Evolutionary conservation across 2,888 invertebrate species (phyloP).

Genomic region (Germaria angustata): DNA sequence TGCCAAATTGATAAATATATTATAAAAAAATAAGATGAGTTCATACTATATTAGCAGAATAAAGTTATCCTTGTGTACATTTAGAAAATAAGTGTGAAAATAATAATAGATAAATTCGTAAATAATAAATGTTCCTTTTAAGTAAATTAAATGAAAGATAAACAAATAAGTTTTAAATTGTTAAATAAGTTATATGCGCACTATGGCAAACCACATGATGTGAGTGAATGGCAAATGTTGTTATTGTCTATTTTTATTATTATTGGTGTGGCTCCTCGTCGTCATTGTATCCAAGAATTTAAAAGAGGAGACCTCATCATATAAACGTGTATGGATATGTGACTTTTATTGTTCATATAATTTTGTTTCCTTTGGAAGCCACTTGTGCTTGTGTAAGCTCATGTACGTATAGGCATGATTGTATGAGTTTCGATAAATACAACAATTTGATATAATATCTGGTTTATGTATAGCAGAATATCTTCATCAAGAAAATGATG

Average conservation of each 20-base stretch:
- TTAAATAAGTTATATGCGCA: constrained; percentile 39
- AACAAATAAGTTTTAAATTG: not conserved
- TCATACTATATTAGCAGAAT: not conserved
- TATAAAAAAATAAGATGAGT: not conserved
- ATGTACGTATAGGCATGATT: not conserved
- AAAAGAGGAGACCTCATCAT: not conserved
- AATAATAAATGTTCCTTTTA: not conserved
- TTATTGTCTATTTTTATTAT: constrained; percentile 21
- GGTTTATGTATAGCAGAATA: not conserved
- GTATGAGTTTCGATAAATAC: constrained; percentile 8
- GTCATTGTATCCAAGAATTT: not conserved
- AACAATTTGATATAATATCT: constrained; percentile 43
- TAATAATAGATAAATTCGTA: not conserved
- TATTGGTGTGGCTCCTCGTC: constrained; percentile 37
- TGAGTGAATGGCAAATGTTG: not conserved
- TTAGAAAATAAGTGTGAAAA: not conserved
- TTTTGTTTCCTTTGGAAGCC: not conserved
- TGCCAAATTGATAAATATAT: not conserved
- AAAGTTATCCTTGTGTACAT: too few relatives aligned
- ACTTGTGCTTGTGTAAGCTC: not conserved
- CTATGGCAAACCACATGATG: not conserved
- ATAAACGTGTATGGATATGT: constrained; percentile 15
- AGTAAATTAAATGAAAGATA: not conserved
- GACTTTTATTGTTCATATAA: constrained; percentile 42
- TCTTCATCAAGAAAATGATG: constrained; percentile 16